Conservation (phyloP, 2,888 invertebrate genomes). For the Lamellibrachia satsuma region DNA sequence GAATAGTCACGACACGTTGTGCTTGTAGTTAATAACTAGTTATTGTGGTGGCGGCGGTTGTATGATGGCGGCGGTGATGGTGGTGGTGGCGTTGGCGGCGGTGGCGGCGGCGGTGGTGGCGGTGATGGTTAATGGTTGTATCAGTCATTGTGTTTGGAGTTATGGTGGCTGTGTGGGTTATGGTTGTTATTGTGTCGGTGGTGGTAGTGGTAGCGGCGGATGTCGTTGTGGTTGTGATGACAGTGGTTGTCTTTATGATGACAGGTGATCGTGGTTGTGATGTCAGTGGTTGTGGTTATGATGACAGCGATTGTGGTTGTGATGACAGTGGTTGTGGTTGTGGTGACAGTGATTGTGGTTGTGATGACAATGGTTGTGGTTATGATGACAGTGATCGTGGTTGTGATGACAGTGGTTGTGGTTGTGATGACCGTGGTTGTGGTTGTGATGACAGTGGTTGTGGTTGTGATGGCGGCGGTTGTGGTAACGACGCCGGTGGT, state of each 20-base stretch:
- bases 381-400: background rate
- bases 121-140: background rate
- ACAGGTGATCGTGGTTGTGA: background rate
- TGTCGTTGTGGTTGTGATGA: background rate
- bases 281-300: background rate
- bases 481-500: background rate
- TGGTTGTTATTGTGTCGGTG: background rate
- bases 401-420: background rate
- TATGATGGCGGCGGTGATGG: background rate
- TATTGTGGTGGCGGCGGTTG: too few species aligned
- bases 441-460: background rate
- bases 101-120: background rate
- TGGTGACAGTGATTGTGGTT: background rate
- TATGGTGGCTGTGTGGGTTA: background rate
- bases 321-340: background rate
- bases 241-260: background rate
- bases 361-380: background rate
- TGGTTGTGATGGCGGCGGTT: background rate
- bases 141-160: too few species aligned
- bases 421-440: background rate
- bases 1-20: background rate
- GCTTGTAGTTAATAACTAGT: too few species aligned
- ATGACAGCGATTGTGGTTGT: background rate
- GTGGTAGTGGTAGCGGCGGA: background rate
- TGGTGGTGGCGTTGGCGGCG: background rate